These are phyloP conservation scores for Pipistrellus nathusii DNA, from an alignment of 2,797 vertebrate genomes.

Conservation along the genomic window DNA sequence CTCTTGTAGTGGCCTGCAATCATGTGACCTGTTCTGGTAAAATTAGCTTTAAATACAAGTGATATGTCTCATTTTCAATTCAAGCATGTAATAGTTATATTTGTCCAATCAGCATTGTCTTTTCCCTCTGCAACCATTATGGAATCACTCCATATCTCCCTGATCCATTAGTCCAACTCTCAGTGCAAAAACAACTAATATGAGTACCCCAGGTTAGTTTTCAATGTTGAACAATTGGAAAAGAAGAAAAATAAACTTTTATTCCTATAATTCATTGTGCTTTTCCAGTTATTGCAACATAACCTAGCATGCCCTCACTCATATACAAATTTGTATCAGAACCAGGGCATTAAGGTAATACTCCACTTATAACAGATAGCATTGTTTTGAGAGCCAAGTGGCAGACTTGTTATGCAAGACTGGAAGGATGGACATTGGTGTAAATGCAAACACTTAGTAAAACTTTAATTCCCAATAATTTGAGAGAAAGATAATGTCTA, in stretches of 20 bases:
- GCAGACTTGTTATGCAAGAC: not conserved
- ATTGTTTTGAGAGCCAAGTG: not conserved
- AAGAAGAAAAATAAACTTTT: not conserved
- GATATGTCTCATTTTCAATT: not conserved
- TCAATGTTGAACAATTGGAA: not conserved
- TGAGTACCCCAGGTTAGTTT: not conserved
- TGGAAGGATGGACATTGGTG: not conserved
- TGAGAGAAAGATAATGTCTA: not conserved
- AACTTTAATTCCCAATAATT: not conserved
- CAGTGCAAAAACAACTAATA: not conserved
- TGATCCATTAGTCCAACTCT: fast-evolving
- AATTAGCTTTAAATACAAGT: not conserved
- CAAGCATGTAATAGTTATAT: not conserved
- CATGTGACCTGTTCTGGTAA: not conserved
- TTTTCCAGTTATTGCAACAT: not conserved
- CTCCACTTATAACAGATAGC: not conserved
- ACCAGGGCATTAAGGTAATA: not conserved
- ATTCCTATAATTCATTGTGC: not conserved
- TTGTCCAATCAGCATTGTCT: not conserved
- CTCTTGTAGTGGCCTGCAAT: not conserved
- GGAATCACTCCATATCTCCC: not conserved
- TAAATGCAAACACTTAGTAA: not conserved
- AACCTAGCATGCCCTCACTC: not conserved
- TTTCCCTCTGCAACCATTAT: not conserved
- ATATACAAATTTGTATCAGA: not conserved